Evolutionary conservation across 2,888 invertebrate genomes (phyloP), one percentile per base, ranked within the genome.

Genomic region (Caenorhabditis sp.): DNA sequence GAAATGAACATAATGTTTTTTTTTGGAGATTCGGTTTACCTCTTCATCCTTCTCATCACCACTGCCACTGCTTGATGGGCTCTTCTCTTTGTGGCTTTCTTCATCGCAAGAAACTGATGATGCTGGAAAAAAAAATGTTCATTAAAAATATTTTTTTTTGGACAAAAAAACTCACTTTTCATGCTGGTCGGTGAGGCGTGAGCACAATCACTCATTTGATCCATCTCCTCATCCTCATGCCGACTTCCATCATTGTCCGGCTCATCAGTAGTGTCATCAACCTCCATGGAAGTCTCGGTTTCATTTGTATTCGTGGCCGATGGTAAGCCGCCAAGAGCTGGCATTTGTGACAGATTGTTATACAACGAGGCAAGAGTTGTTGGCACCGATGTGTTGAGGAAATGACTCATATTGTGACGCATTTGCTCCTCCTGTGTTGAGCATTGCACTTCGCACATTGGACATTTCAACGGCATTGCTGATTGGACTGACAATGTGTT

Each of bases 21-120:
- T n/a, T n/a, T n/a, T n/a, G n/a, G n/a, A n/a, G n/a, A n/a, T n/a
- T n/a, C n/a, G n/a, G n/a, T n/a, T n/a, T n/a, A n/a, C n/a, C n/a
- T n/a, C n/a, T n/a, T 65, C 76, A 12, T 79, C 78, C 50, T 76
- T 66, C 19, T 76, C 78, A 4, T 77, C 63, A 4, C 68, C 66
- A 59, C 82, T 58, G 69, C 76, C 66, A 66, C 69, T 64, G 66
- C 67, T 68, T 43, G 67, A 54, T 23, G 80, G 76, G 23, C 76
- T 76, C 54, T 84, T 83, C 24, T 68, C 79, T 36, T 95, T 96
- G 81, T 95, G 92, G 17, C 27, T 10, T 17, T 76, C 79, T 27
- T 79, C 78, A 31, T 75, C 73, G 19, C 54, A 66, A 1, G 71
- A 68, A 31, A 19, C 53, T 6, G 55, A 17, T 14, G 55, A 55